Percentiles rank a stretch among this genome's conserved stretches.
These are phyloP conservation scores for Motacilla alba DNA, from an alignment of 2,113 vertebrate species.

Conservation along the genomic window DNA sequence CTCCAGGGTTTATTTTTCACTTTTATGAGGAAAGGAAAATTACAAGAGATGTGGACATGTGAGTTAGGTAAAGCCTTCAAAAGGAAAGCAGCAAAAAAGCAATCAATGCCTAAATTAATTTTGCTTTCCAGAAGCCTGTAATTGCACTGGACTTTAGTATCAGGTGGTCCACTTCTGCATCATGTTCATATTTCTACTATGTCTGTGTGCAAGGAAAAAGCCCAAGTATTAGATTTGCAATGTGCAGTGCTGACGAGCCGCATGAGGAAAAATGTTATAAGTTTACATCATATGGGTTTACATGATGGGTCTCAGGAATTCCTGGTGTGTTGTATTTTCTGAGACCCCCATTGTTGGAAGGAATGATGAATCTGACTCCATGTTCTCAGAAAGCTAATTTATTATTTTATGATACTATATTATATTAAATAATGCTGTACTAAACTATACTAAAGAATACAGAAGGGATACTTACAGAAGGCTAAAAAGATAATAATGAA, in stretches of 20 bases:
- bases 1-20: not conserved
- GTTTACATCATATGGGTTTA: not conserved
- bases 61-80: not conserved
- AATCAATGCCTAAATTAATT: not conserved
- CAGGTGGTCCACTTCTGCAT: not conserved
- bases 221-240: not conserved
- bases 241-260: not conserved
- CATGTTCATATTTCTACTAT: not conserved
- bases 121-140: not conserved
- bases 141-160: not conserved
- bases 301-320: not conserved
- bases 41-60: not conserved
- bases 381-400: too few species aligned
- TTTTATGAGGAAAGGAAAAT: not conserved
- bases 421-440: too few species aligned
- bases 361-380: too few species aligned
- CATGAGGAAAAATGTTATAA: not conserved
- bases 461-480: too few species aligned
- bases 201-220: not conserved
- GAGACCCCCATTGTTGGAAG: too few species aligned
- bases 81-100: not conserved
- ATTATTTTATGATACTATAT: too few species aligned
- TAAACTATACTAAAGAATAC: too few species aligned
- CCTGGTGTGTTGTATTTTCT: too few species aligned
- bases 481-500: too few species aligned